Conservation (phyloP, 2,797 vertebrate genomes). For the Gymnoscopelus braueri region DNA sequence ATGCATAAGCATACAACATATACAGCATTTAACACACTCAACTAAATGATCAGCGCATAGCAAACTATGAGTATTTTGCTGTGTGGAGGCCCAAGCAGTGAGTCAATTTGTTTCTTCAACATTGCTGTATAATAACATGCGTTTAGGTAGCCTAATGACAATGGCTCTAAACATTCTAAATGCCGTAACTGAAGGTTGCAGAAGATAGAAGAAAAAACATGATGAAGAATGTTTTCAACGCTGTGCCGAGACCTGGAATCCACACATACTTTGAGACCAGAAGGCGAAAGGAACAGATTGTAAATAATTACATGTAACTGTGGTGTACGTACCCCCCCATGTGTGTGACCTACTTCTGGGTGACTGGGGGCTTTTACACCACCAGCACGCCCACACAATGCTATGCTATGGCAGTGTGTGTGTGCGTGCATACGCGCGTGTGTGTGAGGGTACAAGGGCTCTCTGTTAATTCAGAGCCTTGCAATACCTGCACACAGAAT, state of each 20-base stretch:
- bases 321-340: conserved; percentile 36
- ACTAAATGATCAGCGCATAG: too few relatives aligned
- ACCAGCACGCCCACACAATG: conserved; percentile 44
- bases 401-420: conserved; percentile 32
- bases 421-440: not conserved
- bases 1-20: not conserved
- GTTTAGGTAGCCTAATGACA: too few relatives aligned
- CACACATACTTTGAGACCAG: not conserved
- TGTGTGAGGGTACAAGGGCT: not conserved
- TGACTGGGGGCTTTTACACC: conserved; percentile 51
- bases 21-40: not conserved
- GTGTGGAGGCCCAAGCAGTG: too few relatives aligned
- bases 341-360: conserved; percentile 72
- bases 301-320: conserved; percentile 64
- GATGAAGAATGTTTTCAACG: not conserved
- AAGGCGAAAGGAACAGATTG: conserved; percentile 34
- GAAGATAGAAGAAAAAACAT: too few relatives aligned
- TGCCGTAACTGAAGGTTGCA: too few relatives aligned
- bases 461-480: not conserved
- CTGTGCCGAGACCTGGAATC: not conserved
- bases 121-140: too few relatives aligned
- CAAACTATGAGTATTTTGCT: too few relatives aligned
- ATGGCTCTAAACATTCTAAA: too few relatives aligned
- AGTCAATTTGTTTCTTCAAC: too few relatives aligned
- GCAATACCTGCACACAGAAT: not conserved